Conservation (phyloP, 1,140 invertebrate genomes). For the Zaprionus capensis region DNA sequence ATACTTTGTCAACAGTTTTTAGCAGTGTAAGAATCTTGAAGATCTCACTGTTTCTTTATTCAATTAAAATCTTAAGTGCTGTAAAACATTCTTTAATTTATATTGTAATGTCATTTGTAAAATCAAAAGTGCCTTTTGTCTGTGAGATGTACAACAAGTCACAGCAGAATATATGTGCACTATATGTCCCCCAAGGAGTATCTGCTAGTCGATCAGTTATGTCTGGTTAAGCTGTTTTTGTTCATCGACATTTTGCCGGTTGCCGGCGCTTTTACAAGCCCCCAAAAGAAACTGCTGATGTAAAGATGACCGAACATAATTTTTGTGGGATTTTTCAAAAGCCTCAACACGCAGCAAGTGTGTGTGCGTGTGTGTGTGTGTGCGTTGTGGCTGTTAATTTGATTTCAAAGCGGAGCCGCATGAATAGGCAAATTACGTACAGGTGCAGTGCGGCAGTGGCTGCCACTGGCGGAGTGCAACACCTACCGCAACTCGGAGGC, state of each 20-base stretch:
- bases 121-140: too few relatives aligned
- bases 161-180: too few relatives aligned
- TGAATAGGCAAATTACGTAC: slow-evolving; percentile 77
- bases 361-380: slow-evolving; percentile 1
- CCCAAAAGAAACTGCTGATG: slow-evolving; percentile 62
- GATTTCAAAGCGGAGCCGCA: slow-evolving; percentile 69
- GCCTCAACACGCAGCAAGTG: not conserved
- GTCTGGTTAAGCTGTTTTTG: not conserved
- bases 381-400: slow-evolving; percentile 63
- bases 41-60: too few relatives aligned
- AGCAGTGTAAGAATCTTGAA: too few relatives aligned
- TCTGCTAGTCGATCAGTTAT: not conserved
- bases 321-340: slow-evolving; percentile 57
- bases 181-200: not conserved
- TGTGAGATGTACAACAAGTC: too few relatives aligned
- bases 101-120: too few relatives aligned
- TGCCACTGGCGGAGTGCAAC: slow-evolving; percentile 53
- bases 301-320: slow-evolving; percentile 72
- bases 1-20: too few relatives aligned
- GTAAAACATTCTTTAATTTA: too few relatives aligned
- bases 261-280: slow-evolving; percentile 28
- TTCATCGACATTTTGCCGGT: slow-evolving; percentile 2
- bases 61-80: too few relatives aligned
- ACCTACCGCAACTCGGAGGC: slow-evolving; percentile 44
- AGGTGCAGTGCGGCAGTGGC: slow-evolving; percentile 57